Conservation (phyloP, 2,113 vertebrate species). For the Brevimyrus niger region DNA sequence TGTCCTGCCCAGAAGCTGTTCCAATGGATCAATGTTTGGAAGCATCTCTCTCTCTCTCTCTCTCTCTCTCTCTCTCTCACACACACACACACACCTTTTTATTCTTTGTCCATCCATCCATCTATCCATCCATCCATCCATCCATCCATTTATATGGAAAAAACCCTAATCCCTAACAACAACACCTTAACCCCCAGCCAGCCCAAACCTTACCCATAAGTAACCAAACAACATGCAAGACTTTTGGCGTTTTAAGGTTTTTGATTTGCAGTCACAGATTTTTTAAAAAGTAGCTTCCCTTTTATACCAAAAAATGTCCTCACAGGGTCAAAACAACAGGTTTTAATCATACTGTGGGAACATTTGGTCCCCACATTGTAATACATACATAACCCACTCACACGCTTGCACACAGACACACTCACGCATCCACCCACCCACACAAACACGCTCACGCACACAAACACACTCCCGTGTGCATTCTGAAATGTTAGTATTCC, state of each 20-base stretch:
- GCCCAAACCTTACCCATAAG: neutral
- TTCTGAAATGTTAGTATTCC: neutral
- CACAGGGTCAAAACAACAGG: neutral
- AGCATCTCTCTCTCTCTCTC: neutral
- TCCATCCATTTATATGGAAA: neutral
- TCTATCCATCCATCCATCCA: too few relatives aligned
- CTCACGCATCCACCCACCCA: conserved; percentile 1
- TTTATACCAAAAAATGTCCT: neutral
- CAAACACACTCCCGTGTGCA: conserved; percentile 12
- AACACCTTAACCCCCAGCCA: neutral
- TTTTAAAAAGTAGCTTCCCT: neutral
- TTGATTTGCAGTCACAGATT: neutral
- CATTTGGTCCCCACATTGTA: neutral
- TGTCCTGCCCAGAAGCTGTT: conserved; percentile 29
- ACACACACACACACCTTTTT: neutral
- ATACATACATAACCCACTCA: neutral
- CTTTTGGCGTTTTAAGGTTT: neutral
- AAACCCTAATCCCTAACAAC: neutral
- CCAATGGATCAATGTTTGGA: conserved; percentile 22
- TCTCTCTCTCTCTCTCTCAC: neutral
- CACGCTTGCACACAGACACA: conserved; percentile 22
- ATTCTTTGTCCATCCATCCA: neutral
- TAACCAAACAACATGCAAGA: neutral
- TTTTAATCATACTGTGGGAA: neutral
- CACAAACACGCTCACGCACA: neutral